Evolutionary conservation across 2,888 invertebrate species (phyloP).

Genomic region (Caenorhabditis panamensis): DNA sequence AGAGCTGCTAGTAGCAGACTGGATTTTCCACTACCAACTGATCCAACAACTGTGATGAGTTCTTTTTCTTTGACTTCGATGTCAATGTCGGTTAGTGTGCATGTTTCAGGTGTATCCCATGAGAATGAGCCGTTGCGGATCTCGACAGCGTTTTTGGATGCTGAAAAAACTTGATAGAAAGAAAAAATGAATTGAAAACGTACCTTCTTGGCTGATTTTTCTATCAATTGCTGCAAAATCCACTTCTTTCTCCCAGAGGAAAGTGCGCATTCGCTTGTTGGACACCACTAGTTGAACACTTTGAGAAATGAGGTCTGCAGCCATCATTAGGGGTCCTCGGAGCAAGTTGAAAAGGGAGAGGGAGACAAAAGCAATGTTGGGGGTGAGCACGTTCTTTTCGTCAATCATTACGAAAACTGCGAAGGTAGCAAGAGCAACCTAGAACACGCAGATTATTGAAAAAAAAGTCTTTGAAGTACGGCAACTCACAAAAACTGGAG

Average conservation of each 20-base stretch:
- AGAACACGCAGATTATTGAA: conserved; percentile 4
- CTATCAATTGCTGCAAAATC: conserved; percentile 54
- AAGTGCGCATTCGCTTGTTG: conserved; percentile 76
- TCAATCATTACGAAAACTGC: conserved; percentile 74
- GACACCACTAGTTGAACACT: conserved; percentile 78
- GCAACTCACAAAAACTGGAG: conserved; percentile 75
- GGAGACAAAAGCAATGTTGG: conserved; percentile 90
- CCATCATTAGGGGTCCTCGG: conserved; percentile 67
- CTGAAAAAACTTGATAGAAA: no score
- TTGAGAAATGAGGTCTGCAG: conserved; percentile 83
- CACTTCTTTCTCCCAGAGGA: conserved; percentile 71
- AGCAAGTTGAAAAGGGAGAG: conserved; percentile 95
- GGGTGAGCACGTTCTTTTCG: conserved; percentile 74
- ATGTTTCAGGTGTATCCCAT: conserved; percentile 58
- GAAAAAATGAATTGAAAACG: not conserved
- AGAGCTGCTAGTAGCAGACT: conserved; percentile 67
- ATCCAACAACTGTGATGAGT: conserved; percentile 64
- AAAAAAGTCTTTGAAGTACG: not conserved
- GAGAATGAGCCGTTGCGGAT: conserved; percentile 59
- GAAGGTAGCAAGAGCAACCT: conserved; percentile 79
- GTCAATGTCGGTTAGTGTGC: conserved; percentile 53
- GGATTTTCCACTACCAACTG: conserved; percentile 71
- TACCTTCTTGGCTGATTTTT: conserved; percentile 2
- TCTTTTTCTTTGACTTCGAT: conserved; percentile 53
- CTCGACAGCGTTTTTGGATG: conserved; percentile 61